Base-by-base conservation (phyloP, 2,888 invertebrate genomes). In the Julus scanicus region DNA sequence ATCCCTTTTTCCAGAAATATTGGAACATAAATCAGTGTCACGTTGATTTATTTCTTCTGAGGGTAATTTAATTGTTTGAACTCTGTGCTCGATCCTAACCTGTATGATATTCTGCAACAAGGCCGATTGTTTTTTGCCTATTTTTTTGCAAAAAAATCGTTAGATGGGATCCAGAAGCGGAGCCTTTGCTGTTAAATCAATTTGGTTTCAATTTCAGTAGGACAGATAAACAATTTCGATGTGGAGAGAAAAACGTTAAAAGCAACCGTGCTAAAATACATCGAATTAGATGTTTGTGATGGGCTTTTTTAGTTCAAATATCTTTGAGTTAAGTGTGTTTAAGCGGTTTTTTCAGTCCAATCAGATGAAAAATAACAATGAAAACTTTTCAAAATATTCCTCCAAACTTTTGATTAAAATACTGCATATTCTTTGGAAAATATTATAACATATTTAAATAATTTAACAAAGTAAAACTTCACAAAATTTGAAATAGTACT, bases 1-100 rank as follows among this genome's bases (percentile, higher is more conserved):
- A 63, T n/a, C 20, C 8, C n/a, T 29, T 57, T 63, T 63, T 63
- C 63, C 5, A 20, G n/a, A 63, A 63, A 63, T 63, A 63, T n/a
- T 63, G 63, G 8, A 63, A 63, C 63, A 63, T 63, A 63, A 63
- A 63, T 63, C 63, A 63, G 63, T 63, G 63, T 63, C 63, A 20
- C 63, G n/a, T n/a, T 63, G 20, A 63, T 63, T 63, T 20, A 63
- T 63, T 63, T 63, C 20, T 63, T 63, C 63, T n/a, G 6, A 63
- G n/a, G n/a, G 63, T n/a, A 63, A 63, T 63, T 63, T n/a, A 63
- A 63, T 63, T 63, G 63, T n/a, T n/a, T n/a, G 63, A 63, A 63
- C 20, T 20, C 63, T 20, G 63, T 63, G n/a, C 63, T 63, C 63
- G 20, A n/a, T 63, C 2, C n/a, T 63, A 63, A 63, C 63, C 63